These are phyloP conservation scores for Vollenhovia emeryi DNA, from an alignment of 1,140 invertebrate species.

Conservation along the genomic window DNA sequence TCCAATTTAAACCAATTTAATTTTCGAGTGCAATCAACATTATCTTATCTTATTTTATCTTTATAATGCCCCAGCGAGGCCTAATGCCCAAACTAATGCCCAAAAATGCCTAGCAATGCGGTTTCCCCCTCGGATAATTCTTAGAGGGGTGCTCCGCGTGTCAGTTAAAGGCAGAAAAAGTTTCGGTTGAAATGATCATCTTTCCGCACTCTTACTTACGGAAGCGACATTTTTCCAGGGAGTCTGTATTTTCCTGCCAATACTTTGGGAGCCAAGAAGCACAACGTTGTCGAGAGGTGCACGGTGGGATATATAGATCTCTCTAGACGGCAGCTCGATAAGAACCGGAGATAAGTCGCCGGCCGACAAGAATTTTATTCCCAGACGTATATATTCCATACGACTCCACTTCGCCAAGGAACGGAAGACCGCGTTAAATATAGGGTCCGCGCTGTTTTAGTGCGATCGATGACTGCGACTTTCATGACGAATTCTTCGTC, in stretches of 20 bases:
- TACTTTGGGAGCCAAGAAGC: conserved; percentile 53
- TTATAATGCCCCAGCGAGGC: too few species aligned
- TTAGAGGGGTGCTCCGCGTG: not conserved
- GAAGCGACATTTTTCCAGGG: conserved; percentile 10
- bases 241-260: not conserved
- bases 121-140: too few species aligned
- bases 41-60: too few species aligned
- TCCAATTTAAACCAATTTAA: too few species aligned
- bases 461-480: conserved; percentile 36
- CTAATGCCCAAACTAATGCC: too few species aligned
- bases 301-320: conserved; percentile 6
- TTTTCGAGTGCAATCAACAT: too few species aligned
- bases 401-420: not conserved
- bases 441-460: conserved; percentile 13
- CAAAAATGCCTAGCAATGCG: too few species aligned
- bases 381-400: conserved; percentile 37
- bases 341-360: conserved; percentile 3
- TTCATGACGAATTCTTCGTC: conserved; percentile 34
- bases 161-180: conserved; percentile 1
- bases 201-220: not conserved
- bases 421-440: conserved; percentile 43
- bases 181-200: not conserved
- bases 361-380: conserved; percentile 49
- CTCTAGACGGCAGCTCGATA: not conserved
- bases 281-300: conserved; percentile 22